Evolutionary conservation across 2,888 invertebrate species (phyloP).

Genomic region (Cataglyphis albicans): DNA sequence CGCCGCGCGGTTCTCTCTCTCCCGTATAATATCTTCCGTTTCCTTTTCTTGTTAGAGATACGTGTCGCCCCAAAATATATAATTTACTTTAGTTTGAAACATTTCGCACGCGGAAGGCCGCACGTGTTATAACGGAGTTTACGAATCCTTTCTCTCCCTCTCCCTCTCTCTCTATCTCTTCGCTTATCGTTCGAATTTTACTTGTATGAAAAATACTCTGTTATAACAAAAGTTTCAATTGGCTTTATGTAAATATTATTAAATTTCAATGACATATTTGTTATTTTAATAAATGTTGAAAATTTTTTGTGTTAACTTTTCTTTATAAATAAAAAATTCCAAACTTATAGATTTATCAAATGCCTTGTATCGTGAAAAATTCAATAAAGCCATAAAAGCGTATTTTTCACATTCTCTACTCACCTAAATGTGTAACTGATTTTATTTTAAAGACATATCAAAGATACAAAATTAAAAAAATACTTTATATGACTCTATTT

Average conservation of each 20-base stretch:
- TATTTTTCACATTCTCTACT: no score
- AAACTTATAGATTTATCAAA: neutral
- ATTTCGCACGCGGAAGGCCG: constrained; percentile 51
- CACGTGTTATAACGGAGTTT: constrained; percentile 37
- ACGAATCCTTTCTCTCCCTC: constrained; percentile 35
- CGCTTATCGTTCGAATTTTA: neutral
- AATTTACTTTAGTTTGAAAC: constrained; percentile 66
- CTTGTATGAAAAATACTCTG: constrained; percentile 32
- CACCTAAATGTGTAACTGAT: no score
- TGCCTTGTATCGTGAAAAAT: no score
- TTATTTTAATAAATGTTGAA: neutral
- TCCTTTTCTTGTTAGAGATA: constrained; percentile 55
- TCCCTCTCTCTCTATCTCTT: neutral
- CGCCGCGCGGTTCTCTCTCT: constrained; percentile 62
- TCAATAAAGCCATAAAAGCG: no score
- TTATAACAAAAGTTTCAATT: constrained; percentile 38
- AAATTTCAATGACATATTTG: constrained; percentile 3
- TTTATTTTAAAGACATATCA: no score
- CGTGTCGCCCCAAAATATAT: constrained; percentile 67
- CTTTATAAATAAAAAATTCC: neutral
- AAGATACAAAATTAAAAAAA: no score
- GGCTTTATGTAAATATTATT: constrained; percentile 1
- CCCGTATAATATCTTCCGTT: constrained; percentile 71
- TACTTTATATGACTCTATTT: no score
- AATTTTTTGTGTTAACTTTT: neutral